Percentiles rank a stretch among this genome's conserved stretches.
Evolutionary conservation across 2,113 vertebrate genomes (phyloP).

Genomic region (Anhinga rufa): DNA sequence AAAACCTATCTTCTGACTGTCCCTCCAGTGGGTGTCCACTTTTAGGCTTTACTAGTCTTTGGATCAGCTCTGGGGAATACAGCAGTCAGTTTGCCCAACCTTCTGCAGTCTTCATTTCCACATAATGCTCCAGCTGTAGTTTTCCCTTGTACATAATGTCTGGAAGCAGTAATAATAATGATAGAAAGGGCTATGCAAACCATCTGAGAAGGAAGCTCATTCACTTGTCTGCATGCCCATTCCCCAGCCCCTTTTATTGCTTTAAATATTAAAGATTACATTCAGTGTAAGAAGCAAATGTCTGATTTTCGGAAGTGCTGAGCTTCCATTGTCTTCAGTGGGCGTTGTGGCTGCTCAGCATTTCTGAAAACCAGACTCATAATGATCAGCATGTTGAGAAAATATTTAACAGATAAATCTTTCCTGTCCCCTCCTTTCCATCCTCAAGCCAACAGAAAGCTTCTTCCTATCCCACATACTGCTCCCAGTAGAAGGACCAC

Average conservation of each 20-base stretch:
- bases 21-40: neutral
- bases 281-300: neutral
- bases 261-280: slow-evolving; percentile 25
- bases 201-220: slow-evolving; percentile 30
- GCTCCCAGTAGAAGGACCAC: neutral
- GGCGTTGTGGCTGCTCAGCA: slow-evolving; percentile 5
- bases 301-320: slow-evolving; percentile 7
- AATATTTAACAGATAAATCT: neutral
- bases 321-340: slow-evolving; percentile 38
- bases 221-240: neutral
- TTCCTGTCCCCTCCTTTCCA: neutral
- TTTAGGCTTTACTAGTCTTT: neutral
- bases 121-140: neutral
- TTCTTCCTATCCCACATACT: neutral
- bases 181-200: neutral
- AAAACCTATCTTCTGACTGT: neutral
- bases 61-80: neutral
- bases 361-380: slow-evolving; percentile 16
- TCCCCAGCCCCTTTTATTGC: neutral
- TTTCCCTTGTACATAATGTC: neutral
- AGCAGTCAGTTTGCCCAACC: neutral
- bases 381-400: neutral
- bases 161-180: neutral
- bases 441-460: neutral
- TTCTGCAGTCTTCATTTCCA: neutral